Evolutionary conservation across 1,140 invertebrate genomes (phyloP), one percentile per base, ranked within the genome.

Genomic region (Listronotus bonariensis): DNA sequence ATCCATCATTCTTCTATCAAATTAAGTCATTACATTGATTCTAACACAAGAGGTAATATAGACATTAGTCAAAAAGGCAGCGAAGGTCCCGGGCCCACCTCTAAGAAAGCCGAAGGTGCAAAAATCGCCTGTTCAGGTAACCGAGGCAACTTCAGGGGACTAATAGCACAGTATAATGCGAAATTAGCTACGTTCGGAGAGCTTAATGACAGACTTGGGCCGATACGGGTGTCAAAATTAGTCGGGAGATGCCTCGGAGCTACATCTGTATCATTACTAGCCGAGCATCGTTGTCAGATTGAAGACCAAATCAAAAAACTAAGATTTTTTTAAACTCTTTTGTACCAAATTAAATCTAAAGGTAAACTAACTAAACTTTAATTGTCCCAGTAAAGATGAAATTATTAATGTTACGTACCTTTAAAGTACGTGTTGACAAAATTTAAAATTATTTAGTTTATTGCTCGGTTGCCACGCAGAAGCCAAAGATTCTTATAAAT

Each of bases 151-250:
- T 57, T 65, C 62, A 65, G 62, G 45, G 62, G 62, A 56, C 62
- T 65, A 65, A 65, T 65, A 55, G 62, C 46, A 51, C 45, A 65
- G 53, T 42, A 57, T 65, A 65, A 65, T 65, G 45, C 53, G 54
- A 65, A 65, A 65, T 65, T 65, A 65, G 62, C 38, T 65, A 56
- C 62, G 62, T 57, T 48, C 62, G 62, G 53, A 57, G 54, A 55
- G 46, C 45, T 57, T 63, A 65, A 65, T 65, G 62, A 65, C 54
- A 65, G 62, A 57, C 53, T 32, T 55, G 62, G 54, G 45, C 54
- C 54, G 62, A 65, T 65, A 65, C 62, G 62, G 62, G 62, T 65
- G 62, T 65, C 62, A 65, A 65, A 65, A 65, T 65, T 65, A 65
- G 62, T 53, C 18, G 51, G 61, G 61, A 53, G 51, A 63, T 63